Evolutionary conservation across 2,113 vertebrate genomes (phyloP).

Genomic region (Pangasianodon gigas): DNA sequence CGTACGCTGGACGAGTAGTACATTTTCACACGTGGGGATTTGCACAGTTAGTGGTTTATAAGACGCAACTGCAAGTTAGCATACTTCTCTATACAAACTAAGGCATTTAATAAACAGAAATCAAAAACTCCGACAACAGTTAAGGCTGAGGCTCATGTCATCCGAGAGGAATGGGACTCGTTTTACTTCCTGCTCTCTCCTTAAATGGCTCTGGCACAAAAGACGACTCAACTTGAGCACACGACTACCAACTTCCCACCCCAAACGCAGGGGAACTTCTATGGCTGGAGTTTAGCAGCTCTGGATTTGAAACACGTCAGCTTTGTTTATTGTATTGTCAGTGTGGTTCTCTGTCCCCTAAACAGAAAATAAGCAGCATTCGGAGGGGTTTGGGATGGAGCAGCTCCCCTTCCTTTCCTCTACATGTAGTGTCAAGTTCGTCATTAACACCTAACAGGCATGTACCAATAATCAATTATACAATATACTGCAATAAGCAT

Average conservation of each 20-base stretch:
- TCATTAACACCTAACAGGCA: neutral
- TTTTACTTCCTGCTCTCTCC: slow-evolving; percentile 39
- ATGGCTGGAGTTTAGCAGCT: slow-evolving; percentile 66
- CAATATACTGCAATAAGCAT: neutral
- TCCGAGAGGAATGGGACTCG: slow-evolving; percentile 67
- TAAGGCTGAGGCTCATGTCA: slow-evolving; percentile 72
- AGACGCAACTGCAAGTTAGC: slow-evolving; percentile 51
- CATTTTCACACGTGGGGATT: slow-evolving; percentile 53
- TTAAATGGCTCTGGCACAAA: slow-evolving; percentile 47
- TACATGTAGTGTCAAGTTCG: neutral
- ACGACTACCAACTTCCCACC: neutral
- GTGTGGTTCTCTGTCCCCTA: slow-evolving; percentile 66
- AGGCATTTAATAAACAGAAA: slow-evolving; percentile 61
- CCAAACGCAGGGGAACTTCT: neutral
- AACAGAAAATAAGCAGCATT: slow-evolving; percentile 60
- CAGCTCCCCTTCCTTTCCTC: neutral
- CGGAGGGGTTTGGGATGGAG: slow-evolving; percentile 2
- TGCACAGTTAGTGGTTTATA: slow-evolving; percentile 70
- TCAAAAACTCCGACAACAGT: slow-evolving; percentile 57
- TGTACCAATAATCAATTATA: neutral
- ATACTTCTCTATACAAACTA: slow-evolving; percentile 56
- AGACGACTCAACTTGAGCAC: slow-evolving; percentile 15
- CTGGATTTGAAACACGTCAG: slow-evolving; percentile 60
- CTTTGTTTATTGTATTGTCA: slow-evolving; percentile 57
- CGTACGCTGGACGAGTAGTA: slow-evolving; percentile 39